Evolutionary conservation across 2,797 vertebrate species (phyloP), one percentile per base, ranked within the genome.

Genomic region (Silurus aristotelis): DNA sequence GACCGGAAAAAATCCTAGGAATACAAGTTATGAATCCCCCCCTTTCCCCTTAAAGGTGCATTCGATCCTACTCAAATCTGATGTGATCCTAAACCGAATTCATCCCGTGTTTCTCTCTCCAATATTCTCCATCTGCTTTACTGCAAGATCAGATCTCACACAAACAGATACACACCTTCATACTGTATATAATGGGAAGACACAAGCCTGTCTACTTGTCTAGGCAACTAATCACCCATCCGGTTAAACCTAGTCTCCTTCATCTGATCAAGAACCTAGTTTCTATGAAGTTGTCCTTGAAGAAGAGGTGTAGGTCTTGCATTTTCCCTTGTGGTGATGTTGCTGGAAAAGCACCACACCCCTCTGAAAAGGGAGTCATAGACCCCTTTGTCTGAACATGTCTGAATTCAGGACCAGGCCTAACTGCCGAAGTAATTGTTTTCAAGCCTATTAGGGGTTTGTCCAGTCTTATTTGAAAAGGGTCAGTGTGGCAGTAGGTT

Each of bases 261-360:
- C 1, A 64, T 17, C 20, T 3, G 17, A 63, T 43, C 14, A 22
- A 43, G 31, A 43, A 61, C 46, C 22, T 80, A 22, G 17, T 56
- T 25, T 27, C 4, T 6, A 15, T 52, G 52, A 70, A 66, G 80
- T 60, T 75, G 71, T 70, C 80, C 71, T 82, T 70, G 52, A 68
- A 75, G 43, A 38, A 20, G 81, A 85, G 13, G 64, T 83, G n/a
- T 68, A 52, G 68, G 13, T 85, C 84, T 81, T 63, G 79, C n/a
- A 78, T 25, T 48, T 68, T 43, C 31, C n/a, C 31, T n/a, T 13
- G 31, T 48, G 75, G 66, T 80, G 85, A 84, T 86, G 38, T 66
- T 46, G 76, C 27, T 78, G 86, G 38, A 58, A 27, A 38, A 52
- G 79, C 3, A 56, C 87, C 89, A 88, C 89, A 87, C 87, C 87